These are phyloP conservation scores for Dermolepida albohirtum DNA, from an alignment of 2,888 invertebrate species.

Conservation along the genomic window DNA sequence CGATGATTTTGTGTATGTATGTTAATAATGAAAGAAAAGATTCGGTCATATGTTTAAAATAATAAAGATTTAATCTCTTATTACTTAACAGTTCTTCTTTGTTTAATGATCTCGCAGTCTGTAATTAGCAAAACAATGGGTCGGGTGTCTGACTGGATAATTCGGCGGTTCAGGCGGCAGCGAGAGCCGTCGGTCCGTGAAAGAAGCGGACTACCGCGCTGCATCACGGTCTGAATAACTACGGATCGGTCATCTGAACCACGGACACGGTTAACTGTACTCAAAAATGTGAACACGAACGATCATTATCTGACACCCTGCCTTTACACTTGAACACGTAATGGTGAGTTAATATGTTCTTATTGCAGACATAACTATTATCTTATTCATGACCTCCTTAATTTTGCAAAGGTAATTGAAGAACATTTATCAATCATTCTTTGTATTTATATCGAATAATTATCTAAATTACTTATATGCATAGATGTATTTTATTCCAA, in stretches of 20 bases:
- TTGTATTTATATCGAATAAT: no score
- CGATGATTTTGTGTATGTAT: no score
- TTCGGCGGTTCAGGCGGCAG: conserved; percentile 16
- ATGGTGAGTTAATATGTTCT: no score
- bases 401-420: no score
- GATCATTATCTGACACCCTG: conserved; percentile 7
- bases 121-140: conserved; percentile 32
- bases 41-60: conserved; percentile 1
- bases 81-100: conserved; percentile 29
- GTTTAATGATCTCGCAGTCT: conserved; percentile 20
- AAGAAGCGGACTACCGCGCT: conserved; percentile 31
- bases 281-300: conserved; percentile 14
- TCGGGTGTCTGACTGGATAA: conserved; percentile 21
- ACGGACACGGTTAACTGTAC: conserved; percentile 23
- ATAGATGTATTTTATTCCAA: no score
- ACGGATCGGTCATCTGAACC: conserved; percentile 28
- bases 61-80: conserved; percentile 30
- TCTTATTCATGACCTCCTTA: no score
- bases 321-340: no score
- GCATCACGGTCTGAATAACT: conserved; percentile 34
- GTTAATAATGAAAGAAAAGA: background rate
- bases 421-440: no score
- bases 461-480: no score
- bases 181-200: conserved; percentile 23
- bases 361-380: no score